Base-by-base conservation (phyloP, 2,797 vertebrate genomes). In the Brachymystax lenok region DNA sequence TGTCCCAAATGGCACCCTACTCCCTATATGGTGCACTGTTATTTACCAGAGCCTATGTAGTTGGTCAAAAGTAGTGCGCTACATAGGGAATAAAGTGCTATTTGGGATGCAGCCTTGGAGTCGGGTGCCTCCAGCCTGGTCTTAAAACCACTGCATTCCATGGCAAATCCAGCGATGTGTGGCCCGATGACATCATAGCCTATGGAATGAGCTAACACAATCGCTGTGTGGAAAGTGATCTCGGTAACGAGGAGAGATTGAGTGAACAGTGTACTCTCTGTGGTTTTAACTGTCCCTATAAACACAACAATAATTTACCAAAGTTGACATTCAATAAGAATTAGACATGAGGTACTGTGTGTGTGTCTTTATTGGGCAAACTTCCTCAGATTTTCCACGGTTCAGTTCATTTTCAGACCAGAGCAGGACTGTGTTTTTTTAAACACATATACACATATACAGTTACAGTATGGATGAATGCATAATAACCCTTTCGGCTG, bases 201-300 rank as follows among this genome's bases (percentile, higher is more conserved):
- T 88, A 82, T 88, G 93, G 94, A 93, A 94, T 94, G 92, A 92
- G 81, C 83, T 86, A 87, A 89, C 90, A 85, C 87, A 82, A 89
- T 80, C 83, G 77, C 80, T 33, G 79, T 69, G 79, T 84, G 89
- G 50, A 88, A 90, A 91, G 82, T 84, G 83, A 89, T 82, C 80
- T 71, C 5, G 82, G 77, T 83, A 86, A 86, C 73, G 71, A 83
- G 83, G 77, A 86, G 79, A 75, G 82, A 85, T 52, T 5, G n/a
- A 46, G n/a, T 64, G 73, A 63, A 63, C 82, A 50, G 77, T 67
- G 59, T 54, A 80, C 66, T 85, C 77, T 72, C 10, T 30, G 28
- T 33, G 51, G 27, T 73, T 56, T 30, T 56, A 63, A 75, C 73
- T 59, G 73, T 71, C 84, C 46, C 75, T 81, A 7, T 40, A 77